Base-by-base conservation (phyloP, 2,797 vertebrate species). In the Acanthurus lineatus region DNA sequence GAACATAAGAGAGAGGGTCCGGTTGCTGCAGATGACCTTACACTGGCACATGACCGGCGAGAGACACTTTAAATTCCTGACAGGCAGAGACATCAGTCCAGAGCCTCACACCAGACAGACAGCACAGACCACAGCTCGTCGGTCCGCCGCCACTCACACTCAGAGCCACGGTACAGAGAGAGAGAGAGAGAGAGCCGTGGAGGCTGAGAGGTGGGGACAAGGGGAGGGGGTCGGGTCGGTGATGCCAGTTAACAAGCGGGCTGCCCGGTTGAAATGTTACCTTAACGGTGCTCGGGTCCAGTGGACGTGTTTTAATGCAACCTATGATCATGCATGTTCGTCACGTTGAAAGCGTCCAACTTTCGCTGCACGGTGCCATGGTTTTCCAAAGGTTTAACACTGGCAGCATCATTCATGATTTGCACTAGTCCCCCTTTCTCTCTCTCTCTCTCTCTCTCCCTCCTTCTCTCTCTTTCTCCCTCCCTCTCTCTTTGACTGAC, bases 1-100 rank as follows among this genome's bases (percentile, higher is more conserved):
- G 92, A 96, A 96, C 95, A 96, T 96, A 64, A 97, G 95, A 16
- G 96, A 96, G 6, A 96, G 93, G 20, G 96, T 96, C 86, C 95
- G 95, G 88, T 96, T 95, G 94, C 95, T 96, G 92, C 96, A 97
- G 89, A 96, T 94, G 88, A 97, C 88, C 89, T 96, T 96, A 95
- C 96, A 96, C 91, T 97, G 96, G 91, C 96, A 97, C 91, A 96
- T 95, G 87, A 97, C 95, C 69, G 96, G 96, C 60, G 96, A 96
- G 69, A 96, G 94, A 92, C 96, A 96, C 93, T 95, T 95, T 44
- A 95, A 61, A 87, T 92, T 95, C 91, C 91, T 94, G 85, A 95
- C 86, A 79, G 95, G 93, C 77, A 95, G 91, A 93, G 94, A 94
- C 95, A 94, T 96, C 90, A 90, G 92, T 88, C 87, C 92, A 63